phyloP scores from a whole-genome alignment of 2,113 vertebrate species.

The Lophotis ruficrista region DNA sequence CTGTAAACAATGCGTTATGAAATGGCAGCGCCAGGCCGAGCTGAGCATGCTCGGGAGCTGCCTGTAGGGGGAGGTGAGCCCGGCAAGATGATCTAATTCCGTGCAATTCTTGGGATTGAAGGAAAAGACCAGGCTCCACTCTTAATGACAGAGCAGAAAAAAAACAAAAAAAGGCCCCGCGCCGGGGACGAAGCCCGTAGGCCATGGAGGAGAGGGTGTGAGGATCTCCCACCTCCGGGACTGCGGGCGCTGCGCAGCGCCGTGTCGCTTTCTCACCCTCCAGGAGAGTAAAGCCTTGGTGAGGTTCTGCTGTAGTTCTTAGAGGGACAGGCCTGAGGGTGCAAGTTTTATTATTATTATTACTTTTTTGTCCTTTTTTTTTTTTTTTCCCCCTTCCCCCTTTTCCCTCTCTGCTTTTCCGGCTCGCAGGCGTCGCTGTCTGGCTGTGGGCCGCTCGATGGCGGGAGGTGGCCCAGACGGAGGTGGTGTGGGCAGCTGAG shows the following conservation, averaged over 20 bases:
- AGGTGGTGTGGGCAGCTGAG: constrained; percentile 20
- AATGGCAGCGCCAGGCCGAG: constrained; percentile 84
- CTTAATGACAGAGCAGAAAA: constrained; percentile 74
- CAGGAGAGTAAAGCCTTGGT: constrained; percentile 64
- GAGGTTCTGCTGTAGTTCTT: constrained; percentile 49
- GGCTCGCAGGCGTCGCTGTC: not conserved
- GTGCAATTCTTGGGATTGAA: constrained; percentile 74
- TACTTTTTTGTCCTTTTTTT: not conserved
- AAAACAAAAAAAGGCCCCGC: constrained; percentile 37
- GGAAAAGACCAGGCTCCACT: constrained; percentile 70
- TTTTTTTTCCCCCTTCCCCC: not conserved
- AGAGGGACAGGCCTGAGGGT: constrained; percentile 62
- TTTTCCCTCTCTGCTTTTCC: not conserved
- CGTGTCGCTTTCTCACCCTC: constrained; percentile 34
- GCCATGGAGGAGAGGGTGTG: constrained; percentile 57
- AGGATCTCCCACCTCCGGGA: constrained; percentile 48
- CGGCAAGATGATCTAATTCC: constrained; percentile 70
- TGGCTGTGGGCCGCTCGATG: not conserved
- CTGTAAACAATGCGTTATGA: constrained; percentile 88
- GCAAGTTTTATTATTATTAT: not conserved
- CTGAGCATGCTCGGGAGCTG: constrained; percentile 74
- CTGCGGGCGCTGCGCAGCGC: constrained; percentile 48
- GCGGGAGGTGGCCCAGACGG: not conserved
- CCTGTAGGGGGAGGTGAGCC: constrained; percentile 82
- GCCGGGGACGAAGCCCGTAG: constrained; percentile 58